Conservation (phyloP, 2,797 vertebrate genomes). For the Poeciliopsis infans region DNA sequence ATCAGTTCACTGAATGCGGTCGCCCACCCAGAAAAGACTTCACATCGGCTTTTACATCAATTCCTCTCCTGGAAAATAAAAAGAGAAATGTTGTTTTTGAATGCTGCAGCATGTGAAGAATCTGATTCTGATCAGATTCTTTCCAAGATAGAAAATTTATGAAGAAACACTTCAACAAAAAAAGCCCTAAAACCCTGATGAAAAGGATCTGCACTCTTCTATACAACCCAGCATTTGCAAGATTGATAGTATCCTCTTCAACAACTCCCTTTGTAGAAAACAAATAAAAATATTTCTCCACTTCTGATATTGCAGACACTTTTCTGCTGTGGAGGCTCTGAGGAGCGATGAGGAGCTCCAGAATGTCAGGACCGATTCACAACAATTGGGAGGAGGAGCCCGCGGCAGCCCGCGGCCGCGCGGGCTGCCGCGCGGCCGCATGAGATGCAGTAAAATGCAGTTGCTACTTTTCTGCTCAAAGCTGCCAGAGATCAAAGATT, state of each 20-base stretch:
- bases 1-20: not conserved
- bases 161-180: too few relatives aligned
- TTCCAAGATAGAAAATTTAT: too few relatives aligned
- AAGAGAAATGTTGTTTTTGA: conserved; percentile 16
- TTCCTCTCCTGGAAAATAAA: conserved; percentile 5
- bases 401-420: too few relatives aligned
- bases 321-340: conserved; percentile 17
- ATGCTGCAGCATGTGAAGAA: conserved; percentile 9
- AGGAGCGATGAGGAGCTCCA: conserved; percentile 12
- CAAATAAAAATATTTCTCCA: not conserved
- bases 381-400: not conserved
- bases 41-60: conserved; percentile 4
- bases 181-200: not conserved
- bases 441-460: conserved; percentile 34
- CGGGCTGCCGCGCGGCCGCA: not conserved
- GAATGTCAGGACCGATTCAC: conserved; percentile 17
- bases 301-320: conserved; percentile 27
- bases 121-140: conserved; percentile 1
- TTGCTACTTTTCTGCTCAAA: not conserved
- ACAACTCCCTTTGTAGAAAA: conserved; percentile 15
- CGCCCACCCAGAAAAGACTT: not conserved
- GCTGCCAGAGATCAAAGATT: not conserved
- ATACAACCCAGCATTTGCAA: conserved; percentile 9
- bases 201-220: not conserved
- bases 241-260: conserved; percentile 6